phyloP scores from a whole-genome alignment of 2,888 invertebrate genomes.

The Kuschelorhynchus macadamiae region DNA sequence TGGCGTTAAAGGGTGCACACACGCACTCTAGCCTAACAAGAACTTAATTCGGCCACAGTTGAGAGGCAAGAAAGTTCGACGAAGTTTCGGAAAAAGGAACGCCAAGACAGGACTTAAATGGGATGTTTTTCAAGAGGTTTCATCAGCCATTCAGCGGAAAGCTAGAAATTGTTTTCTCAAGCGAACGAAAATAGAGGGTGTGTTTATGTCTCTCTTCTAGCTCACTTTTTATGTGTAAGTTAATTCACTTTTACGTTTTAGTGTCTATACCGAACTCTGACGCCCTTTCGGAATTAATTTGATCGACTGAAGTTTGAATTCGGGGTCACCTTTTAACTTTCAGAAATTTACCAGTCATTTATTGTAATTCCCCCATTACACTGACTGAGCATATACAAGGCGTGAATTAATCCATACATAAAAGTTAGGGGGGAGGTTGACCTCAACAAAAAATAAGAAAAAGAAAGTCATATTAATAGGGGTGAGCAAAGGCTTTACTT shows the following conservation, averaged over 20 bases:
- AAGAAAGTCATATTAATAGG: too few relatives aligned
- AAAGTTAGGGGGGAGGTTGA: too few relatives aligned
- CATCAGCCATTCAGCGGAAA: conserved; percentile 35
- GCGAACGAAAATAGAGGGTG: conserved; percentile 40
- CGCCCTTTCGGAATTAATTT: background rate
- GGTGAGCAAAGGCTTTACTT: too few relatives aligned
- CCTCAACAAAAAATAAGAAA: too few relatives aligned
- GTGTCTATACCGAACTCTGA: conserved; percentile 14
- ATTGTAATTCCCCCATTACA: too few relatives aligned
- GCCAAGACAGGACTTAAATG: conserved; percentile 32
- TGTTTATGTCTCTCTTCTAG: conserved; percentile 41
- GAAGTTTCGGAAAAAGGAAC: conserved; percentile 26
- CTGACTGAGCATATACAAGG: too few relatives aligned
- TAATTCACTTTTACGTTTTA: conserved; percentile 31
- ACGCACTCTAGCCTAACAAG: conserved; percentile 9
- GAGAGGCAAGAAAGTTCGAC: conserved; percentile 25
- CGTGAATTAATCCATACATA: too few relatives aligned
- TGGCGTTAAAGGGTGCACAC: conserved; percentile 3
- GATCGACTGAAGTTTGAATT: too few relatives aligned
- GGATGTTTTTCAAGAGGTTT: conserved; percentile 40
- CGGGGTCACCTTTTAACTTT: too few relatives aligned
- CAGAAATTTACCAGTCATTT: too few relatives aligned
- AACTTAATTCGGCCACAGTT: conserved; percentile 15
- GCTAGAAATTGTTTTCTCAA: conserved; percentile 42
- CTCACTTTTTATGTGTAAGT: conserved; percentile 31